These are phyloP conservation scores for Pachyuromys duprasi DNA, from an alignment of 2,797 vertebrate species.

Conservation along the genomic window DNA sequence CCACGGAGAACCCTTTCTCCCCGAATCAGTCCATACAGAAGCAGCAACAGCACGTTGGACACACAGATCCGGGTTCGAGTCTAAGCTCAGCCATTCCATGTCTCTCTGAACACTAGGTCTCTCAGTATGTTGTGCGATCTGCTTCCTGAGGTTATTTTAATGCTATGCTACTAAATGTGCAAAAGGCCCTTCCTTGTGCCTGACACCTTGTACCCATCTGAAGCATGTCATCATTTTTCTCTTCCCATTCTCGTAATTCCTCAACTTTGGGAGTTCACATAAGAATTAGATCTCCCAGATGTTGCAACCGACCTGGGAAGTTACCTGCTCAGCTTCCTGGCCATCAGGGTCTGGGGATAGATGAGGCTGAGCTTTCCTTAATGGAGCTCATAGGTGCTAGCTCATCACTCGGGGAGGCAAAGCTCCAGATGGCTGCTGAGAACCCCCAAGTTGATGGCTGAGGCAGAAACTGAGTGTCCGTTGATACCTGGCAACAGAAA, in stretches of 20 bases:
- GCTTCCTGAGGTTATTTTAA: background rate
- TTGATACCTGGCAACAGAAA: background rate
- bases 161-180: background rate
- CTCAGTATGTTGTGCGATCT: background rate
- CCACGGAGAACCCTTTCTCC: background rate
- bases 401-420: background rate
- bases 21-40: accelerated
- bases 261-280: background rate
- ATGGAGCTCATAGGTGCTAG: accelerated
- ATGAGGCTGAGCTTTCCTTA: background rate
- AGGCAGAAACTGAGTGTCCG: background rate
- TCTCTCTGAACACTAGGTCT: background rate
- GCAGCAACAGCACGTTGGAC: background rate
- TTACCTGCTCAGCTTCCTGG: background rate
- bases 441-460: background rate
- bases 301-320: background rate
- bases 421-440: background rate
- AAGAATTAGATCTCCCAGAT: background rate
- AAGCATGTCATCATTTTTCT: background rate
- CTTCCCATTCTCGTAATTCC: background rate
- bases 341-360: background rate
- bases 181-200: background rate
- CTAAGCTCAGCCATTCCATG: background rate
- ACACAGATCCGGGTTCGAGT: background rate
- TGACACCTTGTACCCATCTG: background rate